phyloP scores from a whole-genome alignment of 35 echinoderm and acorn worm genomes.

The Amphiura filiformis region DNA sequence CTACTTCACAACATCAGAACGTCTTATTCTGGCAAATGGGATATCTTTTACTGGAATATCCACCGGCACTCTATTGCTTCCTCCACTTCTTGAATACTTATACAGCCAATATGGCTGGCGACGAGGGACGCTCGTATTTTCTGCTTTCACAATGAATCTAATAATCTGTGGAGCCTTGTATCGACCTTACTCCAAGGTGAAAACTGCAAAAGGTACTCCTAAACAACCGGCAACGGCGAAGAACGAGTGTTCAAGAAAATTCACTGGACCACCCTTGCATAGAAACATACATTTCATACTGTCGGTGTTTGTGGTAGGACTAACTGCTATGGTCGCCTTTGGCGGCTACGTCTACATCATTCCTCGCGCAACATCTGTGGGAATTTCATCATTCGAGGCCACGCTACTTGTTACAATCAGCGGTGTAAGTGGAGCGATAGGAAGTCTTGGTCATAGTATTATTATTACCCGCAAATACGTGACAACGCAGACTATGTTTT shows the following conservation, averaged over 20 bases:
- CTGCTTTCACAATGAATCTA: background rate
- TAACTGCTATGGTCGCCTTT: background rate
- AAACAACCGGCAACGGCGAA: background rate
- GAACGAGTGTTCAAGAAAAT: background rate
- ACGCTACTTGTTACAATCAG: background rate
- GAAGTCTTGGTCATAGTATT: background rate
- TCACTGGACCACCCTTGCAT: background rate
- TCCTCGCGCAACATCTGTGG: background rate
- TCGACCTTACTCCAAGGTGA: background rate
- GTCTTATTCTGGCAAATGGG: background rate
- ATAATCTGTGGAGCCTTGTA: background rate
- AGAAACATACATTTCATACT: background rate
- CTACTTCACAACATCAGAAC: background rate
- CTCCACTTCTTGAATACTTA: background rate
- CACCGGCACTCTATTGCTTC: background rate
- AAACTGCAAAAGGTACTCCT: background rate
- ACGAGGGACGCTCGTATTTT: background rate
- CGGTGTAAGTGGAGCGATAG: background rate
- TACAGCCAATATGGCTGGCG: background rate
- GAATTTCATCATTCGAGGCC: background rate
- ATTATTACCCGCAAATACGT: background rate
- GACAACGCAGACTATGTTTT: background rate
- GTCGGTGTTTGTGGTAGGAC: background rate
- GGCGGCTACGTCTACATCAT: background rate
- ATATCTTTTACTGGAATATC: background rate